Conservation (phyloP, 2,797 vertebrate species). For the Eulemur rubriventer region DNA sequence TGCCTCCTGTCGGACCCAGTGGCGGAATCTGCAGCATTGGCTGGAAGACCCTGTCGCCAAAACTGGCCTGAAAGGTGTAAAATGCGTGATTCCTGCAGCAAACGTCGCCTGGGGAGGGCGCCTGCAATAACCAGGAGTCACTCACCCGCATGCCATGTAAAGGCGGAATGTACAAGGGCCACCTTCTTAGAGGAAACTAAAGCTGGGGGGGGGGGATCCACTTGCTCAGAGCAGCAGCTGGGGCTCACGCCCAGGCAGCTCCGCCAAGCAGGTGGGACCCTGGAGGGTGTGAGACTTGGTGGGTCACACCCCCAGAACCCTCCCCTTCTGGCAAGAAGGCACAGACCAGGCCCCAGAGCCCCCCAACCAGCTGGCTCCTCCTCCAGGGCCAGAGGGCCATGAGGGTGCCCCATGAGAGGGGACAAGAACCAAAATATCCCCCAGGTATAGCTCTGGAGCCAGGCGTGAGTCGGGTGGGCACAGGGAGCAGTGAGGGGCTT, state of each 20-base stretch:
- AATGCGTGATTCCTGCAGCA: rapidly evolving
- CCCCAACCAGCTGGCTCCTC: neutral
- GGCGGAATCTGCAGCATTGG: neutral
- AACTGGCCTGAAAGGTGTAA: neutral
- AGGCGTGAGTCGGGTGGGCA: neutral
- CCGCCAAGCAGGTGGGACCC: neutral
- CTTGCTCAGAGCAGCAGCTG: too few species aligned
- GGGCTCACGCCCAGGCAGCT: neutral
- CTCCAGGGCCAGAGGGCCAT: neutral
- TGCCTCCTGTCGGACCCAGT: neutral
- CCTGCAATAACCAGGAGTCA: rapidly evolving
- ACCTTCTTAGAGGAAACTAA: neutral
- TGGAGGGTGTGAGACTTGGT: rapidly evolving
- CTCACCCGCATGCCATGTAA: neutral
- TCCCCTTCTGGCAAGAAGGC: neutral
- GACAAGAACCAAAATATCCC: neutral
- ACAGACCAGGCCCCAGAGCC: neutral
- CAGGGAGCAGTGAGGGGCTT: neutral
- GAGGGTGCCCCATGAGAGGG: neutral
- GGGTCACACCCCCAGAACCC: neutral
- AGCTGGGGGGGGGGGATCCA: neutral
- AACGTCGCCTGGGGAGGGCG: neutral
- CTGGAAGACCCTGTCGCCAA: neutral
- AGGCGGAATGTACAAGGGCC: neutral
- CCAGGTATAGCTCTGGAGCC: neutral